phyloP scores from a whole-genome alignment of 2,888 invertebrate species.

The Petrolisthes cinctipes region DNA sequence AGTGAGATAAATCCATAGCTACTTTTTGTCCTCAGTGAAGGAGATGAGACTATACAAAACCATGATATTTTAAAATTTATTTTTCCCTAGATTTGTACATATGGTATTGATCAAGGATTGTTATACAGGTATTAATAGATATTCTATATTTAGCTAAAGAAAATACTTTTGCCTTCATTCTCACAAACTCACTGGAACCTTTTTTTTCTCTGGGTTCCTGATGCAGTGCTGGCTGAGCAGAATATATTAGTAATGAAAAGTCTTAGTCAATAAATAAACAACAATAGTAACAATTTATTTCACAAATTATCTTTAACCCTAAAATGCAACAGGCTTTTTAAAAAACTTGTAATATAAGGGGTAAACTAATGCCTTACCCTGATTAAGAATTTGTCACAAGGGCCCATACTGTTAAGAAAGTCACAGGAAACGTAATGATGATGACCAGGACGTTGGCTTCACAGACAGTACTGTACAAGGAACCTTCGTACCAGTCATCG shows the following conservation, averaged over 20 bases:
- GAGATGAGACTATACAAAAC: conserved; percentile 17
- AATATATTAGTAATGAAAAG: too few relatives aligned
- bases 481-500: too few relatives aligned
- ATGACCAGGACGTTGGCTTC: too few relatives aligned
- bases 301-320: too few relatives aligned
- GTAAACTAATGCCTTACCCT: neutral
- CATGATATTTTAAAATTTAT: conserved; percentile 25
- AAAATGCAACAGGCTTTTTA: neutral
- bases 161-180: neutral
- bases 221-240: neutral
- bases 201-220: neutral
- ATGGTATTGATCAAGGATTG: conserved; percentile 21
- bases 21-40: neutral
- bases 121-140: conserved; percentile 9
- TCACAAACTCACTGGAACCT: neutral
- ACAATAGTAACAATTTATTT: too few relatives aligned
- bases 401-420: too few relatives aligned
- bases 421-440: too few relatives aligned
- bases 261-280: too few relatives aligned
- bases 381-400: neutral
- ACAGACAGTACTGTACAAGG: too few relatives aligned
- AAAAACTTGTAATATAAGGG: neutral
- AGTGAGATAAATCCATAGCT: too few relatives aligned
- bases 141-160: conserved; percentile 4
- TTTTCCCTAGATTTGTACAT: conserved; percentile 40